Base-by-base conservation (phyloP, 1,140 invertebrate species). In the Sesamia nonagrioides region DNA sequence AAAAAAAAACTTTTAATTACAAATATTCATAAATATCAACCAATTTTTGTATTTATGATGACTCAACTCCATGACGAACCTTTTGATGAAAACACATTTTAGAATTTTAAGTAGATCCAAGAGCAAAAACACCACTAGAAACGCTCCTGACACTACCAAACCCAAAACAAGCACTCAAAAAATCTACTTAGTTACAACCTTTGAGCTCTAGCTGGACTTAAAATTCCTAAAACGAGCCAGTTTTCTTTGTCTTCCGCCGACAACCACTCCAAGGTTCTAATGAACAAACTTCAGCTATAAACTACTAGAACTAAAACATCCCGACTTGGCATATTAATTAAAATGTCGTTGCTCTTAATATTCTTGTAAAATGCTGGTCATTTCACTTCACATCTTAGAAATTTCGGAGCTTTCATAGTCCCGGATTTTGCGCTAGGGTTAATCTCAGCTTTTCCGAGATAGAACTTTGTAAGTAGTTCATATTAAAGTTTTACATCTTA, bases 251-350 rank as follows among this genome's bases (percentile, higher is more conserved):
- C 21, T 60, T 60, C 21, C 7, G 21, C 6, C 17, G 61, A 42
- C 37, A 66, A 42, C 54, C 18, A 6, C 17, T 60, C 7, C 35
- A n/a, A 18, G 54, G 17, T 15, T 13, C 40, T 74, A 74, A 74
- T 74, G 56, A 74, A 74, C 56, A 58, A 74, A 74, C 54, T 74
- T 74, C 18, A 33, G 7, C 54, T 18, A 33, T n/a, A 56, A 11
- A 60, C 71, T 6, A 37, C 35, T 58, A 40, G 11, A 66, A 40
- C 61, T 60, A 71, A 33, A 37, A 74, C 40, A n/a, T n/a, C n/a
- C n/a, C 40, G 37, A 42, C 72, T 18, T 60, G 15, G 35, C 54
- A 74, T 74, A 74, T 27, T 74, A 74, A 74, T 74, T 74, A 60
- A 74, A 60, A 1, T 40, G 18, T 48, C 66, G 27, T 69, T 42